Evolutionary conservation across 2,113 vertebrate genomes (phyloP).

Genomic region (Eira barbara): DNA sequence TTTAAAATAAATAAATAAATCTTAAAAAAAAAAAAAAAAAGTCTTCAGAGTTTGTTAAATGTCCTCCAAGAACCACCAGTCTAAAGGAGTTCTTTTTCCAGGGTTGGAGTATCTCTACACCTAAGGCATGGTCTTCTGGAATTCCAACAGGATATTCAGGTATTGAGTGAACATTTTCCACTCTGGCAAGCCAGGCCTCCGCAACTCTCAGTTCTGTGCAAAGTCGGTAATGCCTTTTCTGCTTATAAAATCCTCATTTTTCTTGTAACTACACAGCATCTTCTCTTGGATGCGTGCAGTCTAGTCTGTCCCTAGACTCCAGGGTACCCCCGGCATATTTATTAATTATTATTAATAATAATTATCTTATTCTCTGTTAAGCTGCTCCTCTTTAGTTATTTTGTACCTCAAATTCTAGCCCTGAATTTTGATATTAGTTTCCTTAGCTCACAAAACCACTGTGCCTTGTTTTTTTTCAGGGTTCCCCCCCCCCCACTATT

Average conservation of each 20-base stretch:
- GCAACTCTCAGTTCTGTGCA: neutral
- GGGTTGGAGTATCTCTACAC: too few relatives aligned
- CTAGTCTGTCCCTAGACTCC: neutral
- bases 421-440: neutral
- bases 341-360: neutral
- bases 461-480: neutral
- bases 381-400: neutral
- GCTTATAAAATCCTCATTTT: too few relatives aligned
- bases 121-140: neutral
- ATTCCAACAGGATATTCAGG: neutral
- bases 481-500: accelerated
- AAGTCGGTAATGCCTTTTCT: neutral
- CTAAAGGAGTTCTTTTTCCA: neutral
- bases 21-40: neutral
- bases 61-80: neutral
- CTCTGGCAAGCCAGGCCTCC: too few relatives aligned
- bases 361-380: neutral
- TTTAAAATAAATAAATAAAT: neutral
- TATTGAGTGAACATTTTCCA: neutral
- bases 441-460: neutral
- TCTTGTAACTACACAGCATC: neutral
- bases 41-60: neutral
- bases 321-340: neutral
- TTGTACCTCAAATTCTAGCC: neutral
- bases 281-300: neutral